Evolutionary conservation across 1,140 invertebrate genomes (phyloP).

Genomic region (Solenopsis fugax): DNA sequence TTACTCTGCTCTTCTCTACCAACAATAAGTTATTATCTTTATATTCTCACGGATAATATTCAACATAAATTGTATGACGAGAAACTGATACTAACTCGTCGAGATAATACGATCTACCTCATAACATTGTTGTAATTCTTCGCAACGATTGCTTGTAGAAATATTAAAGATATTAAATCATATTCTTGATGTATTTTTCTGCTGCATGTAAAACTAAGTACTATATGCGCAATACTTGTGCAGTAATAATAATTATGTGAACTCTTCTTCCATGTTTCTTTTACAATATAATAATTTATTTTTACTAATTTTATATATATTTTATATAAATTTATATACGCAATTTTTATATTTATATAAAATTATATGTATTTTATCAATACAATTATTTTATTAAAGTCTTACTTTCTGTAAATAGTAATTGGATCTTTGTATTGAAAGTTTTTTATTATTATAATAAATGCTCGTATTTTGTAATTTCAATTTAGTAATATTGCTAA

Average conservation of each 20-base stretch:
- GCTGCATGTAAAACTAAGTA: too few relatives aligned
- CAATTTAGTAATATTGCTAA: constrained; percentile 1
- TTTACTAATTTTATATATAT: constrained; percentile 15
- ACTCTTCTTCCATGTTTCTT: background rate
- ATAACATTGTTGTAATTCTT: constrained; percentile 5
- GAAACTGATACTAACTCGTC: constrained; percentile 13
- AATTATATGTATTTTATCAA: background rate
- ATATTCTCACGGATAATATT: constrained; percentile 25
- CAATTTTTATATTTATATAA: background rate
- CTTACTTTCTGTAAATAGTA: background rate
- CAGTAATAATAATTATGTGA: background rate
- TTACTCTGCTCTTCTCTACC: background rate
- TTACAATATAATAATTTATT: background rate
- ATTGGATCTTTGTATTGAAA: background rate
- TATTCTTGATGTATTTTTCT: background rate
- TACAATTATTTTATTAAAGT: constrained; percentile 16
- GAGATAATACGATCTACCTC: background rate
- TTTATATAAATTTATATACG: background rate
- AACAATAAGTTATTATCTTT: constrained; percentile 47
- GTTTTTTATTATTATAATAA: background rate
- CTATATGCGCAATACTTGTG: background rate
- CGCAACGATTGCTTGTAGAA: background rate
- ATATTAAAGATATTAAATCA: background rate
- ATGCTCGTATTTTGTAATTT: background rate
- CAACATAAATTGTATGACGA: constrained; percentile 22